Evolutionary conservation across 2,888 invertebrate genomes (phyloP).

Genomic region (Phrixothrix hirtus): DNA sequence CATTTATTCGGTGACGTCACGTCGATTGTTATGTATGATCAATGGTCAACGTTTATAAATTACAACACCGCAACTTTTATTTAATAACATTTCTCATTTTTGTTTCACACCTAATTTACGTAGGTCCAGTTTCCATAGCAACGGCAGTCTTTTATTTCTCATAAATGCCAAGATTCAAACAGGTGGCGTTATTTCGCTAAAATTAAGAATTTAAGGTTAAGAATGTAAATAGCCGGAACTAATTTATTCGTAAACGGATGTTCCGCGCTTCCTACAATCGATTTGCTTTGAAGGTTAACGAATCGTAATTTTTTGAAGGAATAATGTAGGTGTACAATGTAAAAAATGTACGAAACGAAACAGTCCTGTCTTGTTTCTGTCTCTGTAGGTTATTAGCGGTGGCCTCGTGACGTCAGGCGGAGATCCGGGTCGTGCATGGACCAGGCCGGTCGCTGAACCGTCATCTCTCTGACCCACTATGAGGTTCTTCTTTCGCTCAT

Average conservation of each 20-base stretch:
- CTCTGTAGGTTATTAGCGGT: slow-evolving; percentile 30
- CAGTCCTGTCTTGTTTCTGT: slow-evolving; percentile 5
- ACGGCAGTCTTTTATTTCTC: too few species aligned
- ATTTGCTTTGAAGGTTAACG: neutral
- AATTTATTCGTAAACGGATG: neutral
- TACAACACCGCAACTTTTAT: slow-evolving; percentile 8
- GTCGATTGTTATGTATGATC: slow-evolving; percentile 20
- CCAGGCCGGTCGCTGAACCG: slow-evolving; percentile 41
- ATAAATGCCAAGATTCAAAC: too few species aligned
- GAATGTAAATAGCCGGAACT: neutral
- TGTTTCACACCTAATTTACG: too few species aligned
- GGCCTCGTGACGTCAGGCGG: slow-evolving; percentile 41
- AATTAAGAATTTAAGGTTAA: neutral
- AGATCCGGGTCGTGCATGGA: slow-evolving; percentile 40
- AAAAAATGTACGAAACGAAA: too few species aligned
- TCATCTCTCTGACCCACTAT: slow-evolving; percentile 35
- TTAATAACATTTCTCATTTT: too few species aligned
- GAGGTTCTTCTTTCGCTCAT: neutral
- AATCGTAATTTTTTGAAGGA: neutral
- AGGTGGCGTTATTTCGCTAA: slow-evolving; percentile 4
- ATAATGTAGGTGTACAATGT: too few species aligned
- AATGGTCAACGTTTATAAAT: slow-evolving; percentile 8
- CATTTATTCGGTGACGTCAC: slow-evolving; percentile 21
- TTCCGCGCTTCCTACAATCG: neutral
- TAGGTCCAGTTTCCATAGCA: too few species aligned